Evolutionary conservation across 2,888 invertebrate genomes (phyloP).

Genomic region (Sinhomidia bicolor): DNA sequence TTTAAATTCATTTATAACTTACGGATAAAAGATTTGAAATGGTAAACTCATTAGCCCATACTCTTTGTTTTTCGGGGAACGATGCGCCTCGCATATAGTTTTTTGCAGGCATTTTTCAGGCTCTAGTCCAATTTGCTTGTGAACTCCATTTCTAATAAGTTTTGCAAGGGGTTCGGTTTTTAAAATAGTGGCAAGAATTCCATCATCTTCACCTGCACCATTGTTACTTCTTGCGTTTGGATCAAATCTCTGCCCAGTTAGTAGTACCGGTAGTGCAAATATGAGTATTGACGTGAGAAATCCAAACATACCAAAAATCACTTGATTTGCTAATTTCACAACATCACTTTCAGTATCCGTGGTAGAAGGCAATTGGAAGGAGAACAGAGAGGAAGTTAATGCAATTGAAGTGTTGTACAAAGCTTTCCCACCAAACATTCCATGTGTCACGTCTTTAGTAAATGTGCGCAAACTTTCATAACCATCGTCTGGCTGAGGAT

Average conservation of each 20-base stretch:
- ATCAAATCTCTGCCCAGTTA: constrained; percentile 67
- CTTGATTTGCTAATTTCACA: constrained; percentile 76
- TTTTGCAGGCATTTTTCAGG: constrained; percentile 69
- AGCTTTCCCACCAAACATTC: constrained; percentile 8
- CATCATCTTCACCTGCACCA: constrained; percentile 18
- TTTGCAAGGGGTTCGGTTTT: constrained; percentile 60
- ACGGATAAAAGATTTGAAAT: constrained; percentile 73
- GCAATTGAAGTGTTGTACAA: constrained; percentile 74
- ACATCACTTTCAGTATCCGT: constrained; percentile 58
- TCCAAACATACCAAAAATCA: constrained; percentile 72
- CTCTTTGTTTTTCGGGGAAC: constrained; percentile 61
- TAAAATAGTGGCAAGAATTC: constrained; percentile 54
- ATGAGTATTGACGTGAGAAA: constrained; percentile 58
- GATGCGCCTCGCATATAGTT: constrained; percentile 73
- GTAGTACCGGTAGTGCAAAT: constrained; percentile 67
- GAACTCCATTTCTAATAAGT: constrained; percentile 48
- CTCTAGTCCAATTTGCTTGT: constrained; percentile 68
- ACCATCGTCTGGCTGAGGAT: constrained; percentile 60
- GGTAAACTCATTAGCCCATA: constrained; percentile 72
- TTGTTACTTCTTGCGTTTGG: constrained; percentile 59
- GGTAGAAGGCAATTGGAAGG: constrained; percentile 60
- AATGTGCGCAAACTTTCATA: constrained; percentile 70
- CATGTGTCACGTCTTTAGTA: constrained; percentile 43
- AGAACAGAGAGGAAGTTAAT: constrained; percentile 61
- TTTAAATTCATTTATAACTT: constrained; percentile 2